Percentiles rank a stretch among this genome's conserved stretches.
Evolutionary conservation across 1,140 invertebrate species (phyloP).

Genomic region (Steinernema feltiae): DNA sequence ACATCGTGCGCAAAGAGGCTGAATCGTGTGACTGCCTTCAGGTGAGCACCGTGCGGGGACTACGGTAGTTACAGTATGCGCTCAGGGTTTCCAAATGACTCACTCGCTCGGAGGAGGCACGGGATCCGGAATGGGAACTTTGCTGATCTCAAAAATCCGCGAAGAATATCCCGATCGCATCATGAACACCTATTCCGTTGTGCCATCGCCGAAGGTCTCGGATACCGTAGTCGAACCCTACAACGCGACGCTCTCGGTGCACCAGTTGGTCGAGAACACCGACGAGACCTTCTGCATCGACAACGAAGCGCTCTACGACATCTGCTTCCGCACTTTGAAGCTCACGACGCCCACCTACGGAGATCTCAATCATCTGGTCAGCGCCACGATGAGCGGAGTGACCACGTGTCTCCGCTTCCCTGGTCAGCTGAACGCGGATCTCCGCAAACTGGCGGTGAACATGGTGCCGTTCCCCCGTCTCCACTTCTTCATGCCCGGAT

Average conservation of each 20-base stretch:
- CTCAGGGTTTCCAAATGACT: constrained; percentile 60
- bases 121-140: constrained; percentile 64
- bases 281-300: constrained; percentile 76
- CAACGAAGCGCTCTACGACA: constrained; percentile 73
- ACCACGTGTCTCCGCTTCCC: constrained; percentile 66
- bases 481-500: constrained; percentile 95
- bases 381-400: constrained; percentile 75
- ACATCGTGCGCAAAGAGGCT: constrained; percentile 78
- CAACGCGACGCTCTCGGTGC: constrained; percentile 70
- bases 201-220: constrained; percentile 65
- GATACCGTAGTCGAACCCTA: constrained; percentile 75
- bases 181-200: constrained; percentile 81
- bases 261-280: constrained; percentile 70
- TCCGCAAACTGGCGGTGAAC: constrained; percentile 88
- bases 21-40: constrained; percentile 68
- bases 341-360: constrained; percentile 72
- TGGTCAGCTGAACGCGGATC: constrained; percentile 70
- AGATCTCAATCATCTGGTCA: constrained; percentile 73
- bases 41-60: too few species aligned
- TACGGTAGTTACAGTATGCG: constrained; percentile 9
- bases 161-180: constrained; percentile 75
- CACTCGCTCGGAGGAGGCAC: constrained; percentile 62
- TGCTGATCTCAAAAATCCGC: constrained; percentile 64
- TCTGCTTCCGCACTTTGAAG: constrained; percentile 70
- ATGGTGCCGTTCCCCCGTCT: constrained; percentile 89